phyloP scores from a whole-genome alignment of 2,888 invertebrate genomes.

The Archips xylosteana region DNA sequence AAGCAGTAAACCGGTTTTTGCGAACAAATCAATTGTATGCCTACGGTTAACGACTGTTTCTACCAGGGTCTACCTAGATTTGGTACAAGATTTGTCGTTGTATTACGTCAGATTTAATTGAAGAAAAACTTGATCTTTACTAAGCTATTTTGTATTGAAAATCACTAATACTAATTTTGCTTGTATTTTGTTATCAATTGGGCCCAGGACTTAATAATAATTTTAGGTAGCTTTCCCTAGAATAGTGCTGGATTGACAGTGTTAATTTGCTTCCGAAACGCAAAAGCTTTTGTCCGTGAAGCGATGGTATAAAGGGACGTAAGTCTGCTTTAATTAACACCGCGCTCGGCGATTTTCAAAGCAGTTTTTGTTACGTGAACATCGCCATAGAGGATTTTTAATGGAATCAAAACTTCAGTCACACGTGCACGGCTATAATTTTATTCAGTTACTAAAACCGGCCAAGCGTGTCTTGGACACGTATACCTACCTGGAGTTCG shows the following conservation, averaged over 20 bases:
- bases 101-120: too few species aligned
- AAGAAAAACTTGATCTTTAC: too few species aligned
- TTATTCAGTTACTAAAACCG: not conserved
- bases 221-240: not conserved
- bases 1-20: not conserved
- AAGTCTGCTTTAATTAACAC: constrained; percentile 9
- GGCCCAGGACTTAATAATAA: not conserved
- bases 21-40: not conserved
- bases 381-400: not conserved
- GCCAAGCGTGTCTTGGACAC: not conserved
- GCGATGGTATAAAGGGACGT: not conserved
- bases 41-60: too few species aligned
- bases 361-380: constrained; percentile 2
- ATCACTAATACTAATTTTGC: too few species aligned
- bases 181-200: too few species aligned
- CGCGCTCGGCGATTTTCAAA: not conserved
- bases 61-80: too few species aligned
- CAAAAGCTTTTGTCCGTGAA: not conserved
- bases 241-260: not conserved
- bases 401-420: not conserved
- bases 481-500: too few species aligned
- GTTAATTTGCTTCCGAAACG: not conserved
- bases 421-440: not conserved
- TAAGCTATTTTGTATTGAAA: too few species aligned
- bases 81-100: too few species aligned